Conservation (phyloP, 2,888 invertebrate species). For the Ichneumon xanthorius region DNA sequence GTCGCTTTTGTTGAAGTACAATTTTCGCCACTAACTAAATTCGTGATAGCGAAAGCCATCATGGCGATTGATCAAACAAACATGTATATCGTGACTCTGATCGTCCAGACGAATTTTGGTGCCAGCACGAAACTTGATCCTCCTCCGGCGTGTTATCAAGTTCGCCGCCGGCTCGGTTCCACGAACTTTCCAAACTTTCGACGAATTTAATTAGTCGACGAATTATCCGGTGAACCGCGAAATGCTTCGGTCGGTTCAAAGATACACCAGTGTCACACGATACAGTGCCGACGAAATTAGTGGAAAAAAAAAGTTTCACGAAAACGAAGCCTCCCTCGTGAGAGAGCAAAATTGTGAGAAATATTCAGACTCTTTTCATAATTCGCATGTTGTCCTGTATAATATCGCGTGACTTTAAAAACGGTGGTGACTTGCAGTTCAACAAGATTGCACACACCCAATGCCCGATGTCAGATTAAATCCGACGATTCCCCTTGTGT, state of each 20-base stretch:
- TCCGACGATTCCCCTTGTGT: not conserved
- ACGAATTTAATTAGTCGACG: constrained; percentile 31
- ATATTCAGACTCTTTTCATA: too few species aligned
- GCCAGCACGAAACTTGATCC: constrained; percentile 10
- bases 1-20: not conserved
- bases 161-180: constrained; percentile 19
- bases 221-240: constrained; percentile 37
- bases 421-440: too few species aligned
- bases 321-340: too few species aligned
- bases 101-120: constrained; percentile 1
- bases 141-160: constrained; percentile 23
- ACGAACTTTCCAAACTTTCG: constrained; percentile 27
- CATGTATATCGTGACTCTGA: not conserved
- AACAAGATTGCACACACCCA: not conserved
- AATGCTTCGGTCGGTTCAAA: not conserved
- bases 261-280: constrained; percentile 19
- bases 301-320: too few species aligned
- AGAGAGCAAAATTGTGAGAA: too few species aligned
- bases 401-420: too few species aligned
- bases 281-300: not conserved
- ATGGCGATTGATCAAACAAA: not conserved
- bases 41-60: too few species aligned
- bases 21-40: constrained; percentile 6
- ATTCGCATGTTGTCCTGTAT: too few species aligned
- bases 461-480: constrained; percentile 3